Evolutionary conservation across 2,113 vertebrate species (phyloP).

Genomic region (Halichoeres trimaculatus): DNA sequence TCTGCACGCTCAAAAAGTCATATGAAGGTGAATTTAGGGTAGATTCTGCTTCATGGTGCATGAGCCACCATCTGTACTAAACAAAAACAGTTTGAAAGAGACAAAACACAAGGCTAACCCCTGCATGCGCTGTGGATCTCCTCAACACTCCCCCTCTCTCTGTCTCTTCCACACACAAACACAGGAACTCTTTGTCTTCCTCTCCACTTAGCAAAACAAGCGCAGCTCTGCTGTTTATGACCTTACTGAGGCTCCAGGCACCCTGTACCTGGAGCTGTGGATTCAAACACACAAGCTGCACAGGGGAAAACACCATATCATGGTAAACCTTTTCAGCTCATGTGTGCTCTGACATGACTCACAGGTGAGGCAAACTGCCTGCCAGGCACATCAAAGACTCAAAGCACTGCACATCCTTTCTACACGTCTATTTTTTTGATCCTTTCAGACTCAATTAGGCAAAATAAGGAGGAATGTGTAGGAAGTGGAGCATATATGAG

Average conservation of each 20-base stretch:
- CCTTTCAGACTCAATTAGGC: slow-evolving; percentile 28
- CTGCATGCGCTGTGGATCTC: background rate
- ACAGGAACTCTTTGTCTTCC: slow-evolving; percentile 38
- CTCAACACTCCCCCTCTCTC: background rate
- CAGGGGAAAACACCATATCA: background rate
- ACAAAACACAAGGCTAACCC: slow-evolving; percentile 16
- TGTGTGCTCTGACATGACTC: slow-evolving; percentile 5
- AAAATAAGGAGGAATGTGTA: background rate
- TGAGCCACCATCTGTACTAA: slow-evolving; percentile 5
- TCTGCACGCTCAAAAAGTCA: background rate
- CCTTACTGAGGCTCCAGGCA: slow-evolving; percentile 7
- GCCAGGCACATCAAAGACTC: slow-evolving; percentile 24
- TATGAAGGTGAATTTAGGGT: too few species aligned
- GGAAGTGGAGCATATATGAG: background rate
- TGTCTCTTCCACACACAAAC: slow-evolving; percentile 3
- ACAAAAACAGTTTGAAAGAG: slow-evolving; percentile 6
- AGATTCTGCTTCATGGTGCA: too few species aligned
- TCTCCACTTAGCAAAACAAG: slow-evolving; percentile 18
- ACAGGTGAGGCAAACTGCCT: slow-evolving; percentile 3
- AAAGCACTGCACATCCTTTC: slow-evolving; percentile 4
- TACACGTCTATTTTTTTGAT: slow-evolving; percentile 3
- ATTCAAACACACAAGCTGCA: background rate
- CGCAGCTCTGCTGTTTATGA: slow-evolving; percentile 13
- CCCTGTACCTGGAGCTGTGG: background rate
- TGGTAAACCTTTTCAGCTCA: background rate